Base-by-base conservation (phyloP, 2,113 vertebrate species). In the Poeciliopsis occidentalis region DNA sequence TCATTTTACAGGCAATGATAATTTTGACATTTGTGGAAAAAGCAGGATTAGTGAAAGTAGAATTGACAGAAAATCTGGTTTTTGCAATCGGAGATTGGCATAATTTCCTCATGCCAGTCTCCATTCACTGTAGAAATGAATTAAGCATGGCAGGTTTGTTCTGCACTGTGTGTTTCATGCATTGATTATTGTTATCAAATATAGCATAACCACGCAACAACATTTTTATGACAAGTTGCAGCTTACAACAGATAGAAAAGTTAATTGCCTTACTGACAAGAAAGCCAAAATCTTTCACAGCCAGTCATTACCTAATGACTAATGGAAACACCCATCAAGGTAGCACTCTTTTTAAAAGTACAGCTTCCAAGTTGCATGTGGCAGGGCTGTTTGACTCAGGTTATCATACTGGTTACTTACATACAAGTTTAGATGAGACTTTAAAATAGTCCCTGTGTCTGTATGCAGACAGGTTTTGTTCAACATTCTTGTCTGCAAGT, bases 1-100 rank as follows among this genome's bases (percentile, higher is more conserved):
- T 15, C 7, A 17, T 47, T 80, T 70, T 60, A 63, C 13, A 80
- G 61, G 64, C 31, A 60, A 60, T 73, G 51, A 65, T 31, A 68
- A 81, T 84, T 77, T 54, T 73, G 64, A 83, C 63, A 82, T 73
- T 19, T 71, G 71, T 13, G 32, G 70, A 67, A 17, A 71, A 71
- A 72, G 27, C 54, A 69, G 17, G 8, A 69, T 47, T 26, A 64
- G 77, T 27, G 74, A 64, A 13, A 78, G 15, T 66, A 71, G 76
- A 71, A 85, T 51, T n/a, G 47, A 26, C 26, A 34, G 37, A 44
- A 44, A 39, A 39, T n/a, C 8, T 4, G 12, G 27, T 24, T 26
- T n/a, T 65, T 64, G 8, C 11, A 32, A n/a, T 65, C 26, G 11
- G 64, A 65, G 31, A 15, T 4, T 64, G 34, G 34, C 31, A 29